These are phyloP conservation scores for Phaenicophaeus curvirostris DNA, from an alignment of 2,797 vertebrate species.

Conservation along the genomic window DNA sequence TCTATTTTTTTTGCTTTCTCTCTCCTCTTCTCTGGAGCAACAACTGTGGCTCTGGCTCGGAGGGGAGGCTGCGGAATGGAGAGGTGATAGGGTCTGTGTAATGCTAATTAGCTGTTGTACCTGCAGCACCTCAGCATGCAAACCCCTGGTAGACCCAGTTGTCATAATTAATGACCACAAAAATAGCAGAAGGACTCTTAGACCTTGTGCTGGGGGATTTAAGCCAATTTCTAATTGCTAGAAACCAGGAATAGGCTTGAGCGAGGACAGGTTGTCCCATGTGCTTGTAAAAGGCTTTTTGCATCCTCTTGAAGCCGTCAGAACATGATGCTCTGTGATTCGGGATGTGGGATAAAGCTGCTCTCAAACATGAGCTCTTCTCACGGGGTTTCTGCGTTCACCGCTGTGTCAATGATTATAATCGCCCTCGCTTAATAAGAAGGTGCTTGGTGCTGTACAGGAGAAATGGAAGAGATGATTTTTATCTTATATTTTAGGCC, in stretches of 20 bases:
- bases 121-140: background rate
- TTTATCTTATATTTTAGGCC: background rate
- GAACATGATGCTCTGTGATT: accelerated
- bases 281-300: background rate
- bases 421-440: background rate
- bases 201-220: background rate
- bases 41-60: background rate
- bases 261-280: background rate
- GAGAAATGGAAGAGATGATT: background rate
- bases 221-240: background rate
- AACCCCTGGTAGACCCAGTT: background rate
- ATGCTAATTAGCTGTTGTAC: background rate
- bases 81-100: background rate
- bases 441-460: background rate
- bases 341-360: background rate
- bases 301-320: background rate
- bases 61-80: background rate
- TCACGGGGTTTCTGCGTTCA: background rate
- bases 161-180: background rate
- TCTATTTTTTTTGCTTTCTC: background rate
- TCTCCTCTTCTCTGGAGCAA: background rate
- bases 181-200: background rate
- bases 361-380: background rate
- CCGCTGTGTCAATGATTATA: background rate
- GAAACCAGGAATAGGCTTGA: background rate